These are phyloP conservation scores for Nomada ferruginata DNA, from an alignment of 2,888 invertebrate species.

Conservation along the genomic window DNA sequence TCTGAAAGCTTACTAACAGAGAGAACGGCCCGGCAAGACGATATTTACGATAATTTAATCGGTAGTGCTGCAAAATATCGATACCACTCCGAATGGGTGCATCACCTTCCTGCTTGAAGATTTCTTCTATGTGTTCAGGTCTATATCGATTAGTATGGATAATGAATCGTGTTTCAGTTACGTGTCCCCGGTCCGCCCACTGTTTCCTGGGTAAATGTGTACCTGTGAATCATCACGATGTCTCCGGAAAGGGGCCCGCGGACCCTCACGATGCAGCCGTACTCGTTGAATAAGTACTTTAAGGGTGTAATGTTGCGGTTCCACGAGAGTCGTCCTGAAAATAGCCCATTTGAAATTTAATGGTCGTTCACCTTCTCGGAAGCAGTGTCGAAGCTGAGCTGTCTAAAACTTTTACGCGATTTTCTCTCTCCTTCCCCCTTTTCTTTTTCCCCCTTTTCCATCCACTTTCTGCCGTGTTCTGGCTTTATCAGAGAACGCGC, in stretches of 20 bases:
- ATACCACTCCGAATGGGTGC: constrained; percentile 87
- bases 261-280: constrained; percentile 88
- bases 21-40: constrained; percentile 86
- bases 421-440: not conserved
- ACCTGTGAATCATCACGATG: constrained; percentile 86
- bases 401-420: not conserved
- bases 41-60: constrained; percentile 86
- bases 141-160: constrained; percentile 73
- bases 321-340: constrained; percentile 83
- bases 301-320: constrained; percentile 84
- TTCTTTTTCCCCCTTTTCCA: not conserved
- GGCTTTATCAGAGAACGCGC: not conserved
- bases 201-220: not conserved
- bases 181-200: not conserved
- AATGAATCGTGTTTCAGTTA: too few relatives aligned
- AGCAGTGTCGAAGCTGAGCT: not conserved
- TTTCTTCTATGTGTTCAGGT: constrained; percentile 88
- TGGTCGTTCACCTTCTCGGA: too few relatives aligned
- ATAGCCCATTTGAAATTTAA: constrained; percentile 4
- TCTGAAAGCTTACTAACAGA: constrained; percentile 81
- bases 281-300: constrained; percentile 85
- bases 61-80: constrained; percentile 88
- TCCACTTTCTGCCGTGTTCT: not conserved
- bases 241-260: constrained; percentile 88
- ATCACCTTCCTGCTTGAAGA: constrained; percentile 87